These are phyloP conservation scores for Lytechinus variegatus DNA, from an alignment of 35 echinoderm and acorn worm genomes.

Conservation along the genomic window DNA sequence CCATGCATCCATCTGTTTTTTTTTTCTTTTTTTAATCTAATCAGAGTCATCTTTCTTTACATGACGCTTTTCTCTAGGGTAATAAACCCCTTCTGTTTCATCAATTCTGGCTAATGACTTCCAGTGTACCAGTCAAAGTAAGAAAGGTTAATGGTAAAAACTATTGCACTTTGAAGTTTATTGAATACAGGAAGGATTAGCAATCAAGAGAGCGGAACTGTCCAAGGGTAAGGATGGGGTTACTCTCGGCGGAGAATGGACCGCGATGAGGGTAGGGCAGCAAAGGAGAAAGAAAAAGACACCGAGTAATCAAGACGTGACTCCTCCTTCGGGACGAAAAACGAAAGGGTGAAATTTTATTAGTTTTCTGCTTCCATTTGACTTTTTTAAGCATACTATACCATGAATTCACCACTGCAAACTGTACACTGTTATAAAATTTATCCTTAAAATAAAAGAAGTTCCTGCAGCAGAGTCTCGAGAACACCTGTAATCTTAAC, in stretches of 20 bases:
- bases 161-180: neutral
- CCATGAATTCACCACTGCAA: too few species aligned
- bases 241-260: neutral
- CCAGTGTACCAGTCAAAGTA: neutral
- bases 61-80: neutral
- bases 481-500: too few species aligned
- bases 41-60: neutral
- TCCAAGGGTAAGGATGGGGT: neutral
- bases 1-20: neutral
- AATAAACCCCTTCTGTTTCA: neutral
- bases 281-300: too few species aligned
- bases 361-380: too few species aligned
- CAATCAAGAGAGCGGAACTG: neutral
- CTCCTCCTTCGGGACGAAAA: too few species aligned
- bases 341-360: too few species aligned
- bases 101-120: neutral
- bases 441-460: too few species aligned
- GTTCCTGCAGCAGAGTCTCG: too few species aligned
- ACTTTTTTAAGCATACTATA: too few species aligned
- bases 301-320: too few species aligned
- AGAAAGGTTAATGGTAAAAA: neutral
- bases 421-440: too few species aligned
- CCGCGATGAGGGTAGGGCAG: neutral
- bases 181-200: neutral
- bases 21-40: neutral